phyloP scores from a whole-genome alignment of 2,797 vertebrate genomes.

The Enteromius paludinosus region DNA sequence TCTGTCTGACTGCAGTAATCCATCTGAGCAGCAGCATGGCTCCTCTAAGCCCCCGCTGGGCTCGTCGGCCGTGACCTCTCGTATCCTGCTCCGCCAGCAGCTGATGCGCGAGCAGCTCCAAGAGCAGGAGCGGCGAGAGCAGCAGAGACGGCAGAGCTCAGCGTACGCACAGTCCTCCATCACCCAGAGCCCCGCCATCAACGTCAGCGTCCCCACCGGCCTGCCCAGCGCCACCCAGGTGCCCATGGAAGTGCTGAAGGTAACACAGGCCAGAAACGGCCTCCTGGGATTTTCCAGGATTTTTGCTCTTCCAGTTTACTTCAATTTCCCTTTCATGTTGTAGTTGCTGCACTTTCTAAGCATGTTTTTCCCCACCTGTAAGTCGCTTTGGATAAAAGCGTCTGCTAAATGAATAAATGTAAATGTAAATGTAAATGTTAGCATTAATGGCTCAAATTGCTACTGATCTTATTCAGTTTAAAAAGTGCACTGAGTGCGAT shows the following conservation, averaged over 20 bases:
- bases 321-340: not conserved
- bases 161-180: conserved; percentile 86
- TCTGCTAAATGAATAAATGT: too few species aligned
- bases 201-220: conserved; percentile 86
- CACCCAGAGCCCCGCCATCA: conserved; percentile 92
- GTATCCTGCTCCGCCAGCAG: conserved; percentile 96
- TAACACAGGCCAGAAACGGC: conserved; percentile 61
- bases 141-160: conserved; percentile 87
- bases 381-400: too few species aligned
- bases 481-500: not conserved
- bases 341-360: not conserved
- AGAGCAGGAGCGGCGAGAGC: conserved; percentile 95
- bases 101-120: conserved; percentile 99
- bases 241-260: conserved; percentile 97
- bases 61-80: conserved; percentile 94
- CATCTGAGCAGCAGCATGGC: conserved; percentile 88
- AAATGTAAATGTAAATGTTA: too few species aligned
- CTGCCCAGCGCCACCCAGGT: conserved; percentile 87
- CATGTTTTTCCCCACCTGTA: too few species aligned
- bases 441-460: not conserved
- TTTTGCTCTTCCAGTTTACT: not conserved
- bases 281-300: not conserved
- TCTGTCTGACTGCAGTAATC: conserved; percentile 77
- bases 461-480: not conserved
- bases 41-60: conserved; percentile 93